Evolutionary conservation across 2,113 vertebrate genomes (phyloP), one percentile per base, ranked within the genome.

Genomic region (Leucosticte australis): DNA sequence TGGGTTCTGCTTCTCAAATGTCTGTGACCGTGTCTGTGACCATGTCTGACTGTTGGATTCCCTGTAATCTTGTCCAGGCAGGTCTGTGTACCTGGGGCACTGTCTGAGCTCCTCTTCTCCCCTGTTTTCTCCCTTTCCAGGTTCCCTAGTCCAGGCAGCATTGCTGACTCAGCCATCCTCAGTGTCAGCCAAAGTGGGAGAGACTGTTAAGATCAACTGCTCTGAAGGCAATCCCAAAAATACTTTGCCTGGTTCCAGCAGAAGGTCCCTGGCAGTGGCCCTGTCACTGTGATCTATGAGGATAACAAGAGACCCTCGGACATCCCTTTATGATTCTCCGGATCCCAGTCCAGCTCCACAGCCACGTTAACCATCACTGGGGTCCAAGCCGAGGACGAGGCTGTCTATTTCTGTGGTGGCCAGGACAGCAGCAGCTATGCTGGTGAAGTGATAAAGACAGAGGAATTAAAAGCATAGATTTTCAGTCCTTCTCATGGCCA

Each of bases 271-370:
- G 65, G 49, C n/a, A 67, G 0, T n/a, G 50, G 1, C 59, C 17
- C 30, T n/a, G 5, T 69, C 84, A 47, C 71, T 39, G 20, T 92
- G 41, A 77, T 57, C 35, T 87, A 76, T 0, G 0, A 0, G 0
- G 16, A 4, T 2, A 8, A 1, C 30, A 14, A 6, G 0, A 68
- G 35, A 83, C 64, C 69, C 39, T 69, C 62, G 0, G 62, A 0
- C 28, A 74, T 77, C 64, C 80, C 74, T 52, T 60, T 37, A 0
- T 13, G 5, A 6, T 83, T 96, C 83, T 87, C 82, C 1, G 10
- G 41, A 0, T 86, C 80, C 3, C 0, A 0, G 0, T 90, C 83
- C 2, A 13, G 56, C 2, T 65, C 71, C 11, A 0, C 0, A 0
- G 37, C 0, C 46, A 79, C 31, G 0, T 78, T 80, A 27, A 78